Percentiles rank a stretch among this genome's conserved stretches.
Conservation (phyloP, 2,113 vertebrate species). For the Pholis gunnellus region DNA sequence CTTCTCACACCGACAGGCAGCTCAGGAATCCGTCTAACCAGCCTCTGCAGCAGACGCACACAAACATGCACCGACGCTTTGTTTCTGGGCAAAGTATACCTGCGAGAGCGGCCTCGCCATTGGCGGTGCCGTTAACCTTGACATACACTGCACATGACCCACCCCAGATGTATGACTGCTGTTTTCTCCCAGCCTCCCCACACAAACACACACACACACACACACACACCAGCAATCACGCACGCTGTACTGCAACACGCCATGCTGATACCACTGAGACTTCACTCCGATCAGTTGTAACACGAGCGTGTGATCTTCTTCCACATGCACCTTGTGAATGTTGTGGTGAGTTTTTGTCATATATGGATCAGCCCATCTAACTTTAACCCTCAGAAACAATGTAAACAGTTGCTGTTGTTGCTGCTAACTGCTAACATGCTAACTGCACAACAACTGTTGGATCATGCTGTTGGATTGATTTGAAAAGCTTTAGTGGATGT, state of each 20-base stretch:
- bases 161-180: slow-evolving; percentile 32
- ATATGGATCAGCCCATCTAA: background rate
- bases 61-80: slow-evolving; percentile 48
- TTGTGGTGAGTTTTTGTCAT: background rate
- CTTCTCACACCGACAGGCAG: slow-evolving; percentile 53
- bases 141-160: slow-evolving; percentile 24
- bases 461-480: background rate
- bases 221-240: slow-evolving; percentile 6
- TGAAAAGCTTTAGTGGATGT: background rate
- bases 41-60: slow-evolving; percentile 34
- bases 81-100: slow-evolving; percentile 50
- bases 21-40: slow-evolving; percentile 58
- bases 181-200: background rate
- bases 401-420: background rate
- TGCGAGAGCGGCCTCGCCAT: slow-evolving; percentile 15
- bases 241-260: background rate
- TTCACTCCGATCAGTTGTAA: background rate
- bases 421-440: background rate
- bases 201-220: no score
- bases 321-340: background rate
- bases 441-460: background rate
- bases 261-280: background rate
- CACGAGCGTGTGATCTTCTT: background rate
- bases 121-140: slow-evolving; percentile 47
- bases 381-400: background rate